Conservation (phyloP, 2,113 vertebrate genomes). For the Genyomyrus donnyi region DNA sequence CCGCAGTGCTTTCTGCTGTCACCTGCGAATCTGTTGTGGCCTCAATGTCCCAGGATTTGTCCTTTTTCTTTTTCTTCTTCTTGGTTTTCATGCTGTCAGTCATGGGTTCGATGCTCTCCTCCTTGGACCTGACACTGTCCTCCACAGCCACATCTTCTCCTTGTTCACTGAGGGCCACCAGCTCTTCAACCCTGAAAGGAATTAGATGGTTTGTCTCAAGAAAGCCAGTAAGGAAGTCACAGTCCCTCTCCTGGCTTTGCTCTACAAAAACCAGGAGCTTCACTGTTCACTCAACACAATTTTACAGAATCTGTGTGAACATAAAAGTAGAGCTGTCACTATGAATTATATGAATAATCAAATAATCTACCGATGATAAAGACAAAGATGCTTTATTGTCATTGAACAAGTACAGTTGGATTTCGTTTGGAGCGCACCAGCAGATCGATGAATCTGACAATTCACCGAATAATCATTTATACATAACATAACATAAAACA, state of each 20-base stretch:
- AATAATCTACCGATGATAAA: not conserved
- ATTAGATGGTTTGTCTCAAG: not conserved
- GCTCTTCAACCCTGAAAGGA: slow-evolving; percentile 51
- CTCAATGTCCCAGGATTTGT: slow-evolving; percentile 17
- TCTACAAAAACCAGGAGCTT: not conserved
- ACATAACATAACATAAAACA: not conserved
- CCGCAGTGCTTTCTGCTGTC: not conserved
- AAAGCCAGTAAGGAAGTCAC: not conserved
- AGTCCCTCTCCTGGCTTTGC: not conserved
- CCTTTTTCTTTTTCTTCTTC: slow-evolving; percentile 57
- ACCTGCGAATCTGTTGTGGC: not conserved
- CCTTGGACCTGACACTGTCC: slow-evolving; percentile 14
- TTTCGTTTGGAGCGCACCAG: too few relatives aligned
- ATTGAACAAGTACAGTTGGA: too few relatives aligned
- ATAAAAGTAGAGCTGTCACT: not conserved
- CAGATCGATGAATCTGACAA: not conserved
- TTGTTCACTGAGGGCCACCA: slow-evolving; percentile 44
- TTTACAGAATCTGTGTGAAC: not conserved
- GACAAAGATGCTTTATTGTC: too few relatives aligned
- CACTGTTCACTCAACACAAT: not conserved
- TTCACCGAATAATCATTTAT: not conserved
- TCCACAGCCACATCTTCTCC: slow-evolving; percentile 23
- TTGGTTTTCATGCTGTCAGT: slow-evolving; percentile 35
- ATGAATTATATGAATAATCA: not conserved
- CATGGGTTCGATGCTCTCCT: not conserved